These are phyloP conservation scores for Gisinianus flammeolus DNA, from an alignment of 2,888 invertebrate genomes.

Conservation along the genomic window DNA sequence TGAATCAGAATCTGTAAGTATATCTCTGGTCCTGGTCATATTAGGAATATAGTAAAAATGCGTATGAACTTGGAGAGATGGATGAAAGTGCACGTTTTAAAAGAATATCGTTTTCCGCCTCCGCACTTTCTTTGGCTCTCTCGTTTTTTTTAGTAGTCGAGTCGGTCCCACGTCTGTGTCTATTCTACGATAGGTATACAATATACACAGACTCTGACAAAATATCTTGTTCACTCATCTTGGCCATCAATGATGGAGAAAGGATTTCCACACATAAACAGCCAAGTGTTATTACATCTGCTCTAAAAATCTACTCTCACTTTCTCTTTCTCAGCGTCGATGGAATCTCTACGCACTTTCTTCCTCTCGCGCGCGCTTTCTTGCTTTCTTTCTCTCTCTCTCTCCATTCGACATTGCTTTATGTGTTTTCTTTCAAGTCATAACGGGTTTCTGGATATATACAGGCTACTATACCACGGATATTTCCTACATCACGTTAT, in stretches of 20 bases:
- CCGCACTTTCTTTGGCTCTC: not conserved
- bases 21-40: too few species aligned
- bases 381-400: not conserved
- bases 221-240: constrained; percentile 38
- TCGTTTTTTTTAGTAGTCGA: not conserved
- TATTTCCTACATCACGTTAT: not conserved
- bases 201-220: constrained; percentile 3
- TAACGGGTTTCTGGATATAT: not conserved
- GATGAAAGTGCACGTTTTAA: not conserved
- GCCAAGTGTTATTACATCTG: constrained; percentile 36
- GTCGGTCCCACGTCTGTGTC: not conserved
- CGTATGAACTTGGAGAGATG: not conserved
- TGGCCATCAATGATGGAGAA: constrained; percentile 40
- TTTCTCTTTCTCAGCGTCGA: constrained; percentile 2
- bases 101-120: not conserved
- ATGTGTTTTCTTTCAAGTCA: not conserved
- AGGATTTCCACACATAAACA: constrained; percentile 43
- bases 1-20: too few species aligned
- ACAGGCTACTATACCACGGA: not conserved
- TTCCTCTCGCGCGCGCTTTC: constrained; percentile 4
- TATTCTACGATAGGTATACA: not conserved
- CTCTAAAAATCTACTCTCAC: constrained; percentile 7
- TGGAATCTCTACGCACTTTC: too few species aligned
- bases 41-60: too few species aligned
- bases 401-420: not conserved